Percentiles rank a stretch among this genome's conserved stretches.
Evolutionary conservation across 1,140 invertebrate genomes (phyloP).

Genomic region (Xylocopa sonorina): DNA sequence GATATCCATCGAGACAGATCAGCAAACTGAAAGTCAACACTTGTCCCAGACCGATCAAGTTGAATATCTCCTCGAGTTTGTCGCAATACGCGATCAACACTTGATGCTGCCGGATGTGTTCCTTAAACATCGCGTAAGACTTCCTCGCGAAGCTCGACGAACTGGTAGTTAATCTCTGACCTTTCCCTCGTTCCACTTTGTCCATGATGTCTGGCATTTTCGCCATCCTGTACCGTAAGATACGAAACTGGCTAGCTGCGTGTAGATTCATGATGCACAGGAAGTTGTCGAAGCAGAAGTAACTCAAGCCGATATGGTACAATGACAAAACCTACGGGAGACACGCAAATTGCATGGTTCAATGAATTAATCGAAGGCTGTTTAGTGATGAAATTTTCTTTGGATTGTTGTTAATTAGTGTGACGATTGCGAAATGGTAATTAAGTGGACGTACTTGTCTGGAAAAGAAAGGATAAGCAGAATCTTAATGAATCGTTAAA

Average conservation of each 20-base stretch:
- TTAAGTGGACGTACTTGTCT: too few species aligned
- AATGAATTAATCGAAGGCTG: too few species aligned
- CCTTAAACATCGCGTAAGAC: not conserved
- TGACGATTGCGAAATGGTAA: too few species aligned
- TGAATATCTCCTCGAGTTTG: slow-evolving; percentile 45
- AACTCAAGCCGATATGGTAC: slow-evolving; percentile 47
- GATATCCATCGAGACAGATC: slow-evolving; percentile 60
- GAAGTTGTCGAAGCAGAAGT: slow-evolving; percentile 61
- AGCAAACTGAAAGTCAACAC: slow-evolving; percentile 41
- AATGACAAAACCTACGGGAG: slow-evolving; percentile 28
- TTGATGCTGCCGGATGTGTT: slow-evolving; percentile 50
- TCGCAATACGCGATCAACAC: slow-evolving; percentile 45
- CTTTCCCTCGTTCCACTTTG: not conserved
- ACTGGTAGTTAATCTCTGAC: not conserved
- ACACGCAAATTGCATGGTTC: too few species aligned
- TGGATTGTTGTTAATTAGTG: too few species aligned
- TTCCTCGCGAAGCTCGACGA: not conserved
- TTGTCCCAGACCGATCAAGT: slow-evolving; percentile 26
- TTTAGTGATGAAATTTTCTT: too few species aligned
- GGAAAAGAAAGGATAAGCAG: too few species aligned
- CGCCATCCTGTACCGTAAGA: slow-evolving; percentile 52
- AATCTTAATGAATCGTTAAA: too few species aligned
- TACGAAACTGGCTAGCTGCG: slow-evolving; percentile 55
- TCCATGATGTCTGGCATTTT: too few species aligned
- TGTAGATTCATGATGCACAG: slow-evolving; percentile 56